These are phyloP conservation scores for Palloptera scutellata DNA, from an alignment of 2,888 invertebrate species.

Conservation along the genomic window DNA sequence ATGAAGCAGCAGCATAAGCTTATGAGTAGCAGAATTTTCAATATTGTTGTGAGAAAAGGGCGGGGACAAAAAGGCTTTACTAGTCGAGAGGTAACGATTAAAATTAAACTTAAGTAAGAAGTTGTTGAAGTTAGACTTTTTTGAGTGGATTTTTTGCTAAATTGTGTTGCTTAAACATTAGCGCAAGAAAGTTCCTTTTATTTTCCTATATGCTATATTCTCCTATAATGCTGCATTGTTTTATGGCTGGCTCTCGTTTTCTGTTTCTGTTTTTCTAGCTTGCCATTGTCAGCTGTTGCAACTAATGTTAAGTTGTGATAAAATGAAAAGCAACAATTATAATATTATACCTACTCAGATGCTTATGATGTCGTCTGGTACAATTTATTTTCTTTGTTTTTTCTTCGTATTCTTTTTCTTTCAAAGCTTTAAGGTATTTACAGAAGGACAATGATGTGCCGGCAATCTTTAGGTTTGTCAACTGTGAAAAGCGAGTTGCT, in stretches of 20 bases:
- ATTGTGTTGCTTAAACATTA: not conserved
- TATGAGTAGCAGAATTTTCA: not conserved
- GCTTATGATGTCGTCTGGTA: no score
- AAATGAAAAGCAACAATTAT: conserved; percentile 24
- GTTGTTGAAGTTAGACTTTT: not conserved
- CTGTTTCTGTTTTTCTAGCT: conserved; percentile 23
- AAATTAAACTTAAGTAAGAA: not conserved
- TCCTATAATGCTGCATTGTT: conserved; percentile 18
- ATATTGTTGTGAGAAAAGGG: no score
- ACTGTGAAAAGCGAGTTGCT: no score
- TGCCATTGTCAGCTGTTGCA: conserved; percentile 55
- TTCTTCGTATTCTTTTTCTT: no score
- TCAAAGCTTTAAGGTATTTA: no score
- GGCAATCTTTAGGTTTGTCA: no score
- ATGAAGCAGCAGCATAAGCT: conserved; percentile 16
- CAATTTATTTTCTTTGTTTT: no score
- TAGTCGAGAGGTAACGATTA: not conserved
- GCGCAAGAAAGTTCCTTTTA: not conserved
- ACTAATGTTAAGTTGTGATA: not conserved
- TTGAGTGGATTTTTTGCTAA: not conserved
- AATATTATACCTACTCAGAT: not conserved
- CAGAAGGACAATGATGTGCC: no score
- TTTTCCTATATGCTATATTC: not conserved
- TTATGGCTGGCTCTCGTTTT: not conserved
- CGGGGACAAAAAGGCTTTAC: not conserved